These are phyloP conservation scores for Miniopterus natalensis DNA, from an alignment of 2,113 vertebrate genomes.

Conservation along the genomic window DNA sequence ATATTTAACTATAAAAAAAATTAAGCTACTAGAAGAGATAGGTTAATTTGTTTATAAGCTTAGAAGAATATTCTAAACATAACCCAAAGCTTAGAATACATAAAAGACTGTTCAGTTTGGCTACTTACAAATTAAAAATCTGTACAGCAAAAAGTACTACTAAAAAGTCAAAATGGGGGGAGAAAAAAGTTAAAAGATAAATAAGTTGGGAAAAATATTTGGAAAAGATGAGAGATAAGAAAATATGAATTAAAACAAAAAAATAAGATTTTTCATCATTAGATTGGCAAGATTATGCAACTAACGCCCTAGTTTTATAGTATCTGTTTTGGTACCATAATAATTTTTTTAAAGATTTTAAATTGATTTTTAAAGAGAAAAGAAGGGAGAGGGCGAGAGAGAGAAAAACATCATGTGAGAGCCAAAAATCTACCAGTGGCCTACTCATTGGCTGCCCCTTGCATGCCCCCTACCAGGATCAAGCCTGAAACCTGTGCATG, in stretches of 20 bases:
- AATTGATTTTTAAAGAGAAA: too few species aligned
- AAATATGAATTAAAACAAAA: not conserved
- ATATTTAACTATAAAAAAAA: not conserved
- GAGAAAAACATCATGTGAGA: too few species aligned
- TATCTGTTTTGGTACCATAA: not conserved
- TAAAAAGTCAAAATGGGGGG: not conserved
- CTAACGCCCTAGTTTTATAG: not conserved
- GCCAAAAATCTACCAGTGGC: too few species aligned
- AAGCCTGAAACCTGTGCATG: too few species aligned
- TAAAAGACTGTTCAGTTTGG: not conserved
- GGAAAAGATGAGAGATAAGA: not conserved
- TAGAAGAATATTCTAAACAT: not conserved
- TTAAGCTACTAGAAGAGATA: not conserved
- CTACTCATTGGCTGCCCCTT: too few species aligned
- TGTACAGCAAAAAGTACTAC: not conserved
- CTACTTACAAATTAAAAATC: not conserved
- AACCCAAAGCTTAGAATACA: constrained; percentile 1
- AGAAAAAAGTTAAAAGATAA: not conserved
- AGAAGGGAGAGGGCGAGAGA: too few species aligned
- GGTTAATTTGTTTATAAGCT: not conserved
- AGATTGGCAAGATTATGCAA: not conserved
- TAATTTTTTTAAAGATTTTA: too few species aligned
- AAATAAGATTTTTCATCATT: not conserved
- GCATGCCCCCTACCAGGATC: too few species aligned
- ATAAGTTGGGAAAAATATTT: constrained; percentile 1